Base-by-base conservation (phyloP, 37 sponge, comb jelly and placozoan species). In the Theonella swinhoei region DNA sequence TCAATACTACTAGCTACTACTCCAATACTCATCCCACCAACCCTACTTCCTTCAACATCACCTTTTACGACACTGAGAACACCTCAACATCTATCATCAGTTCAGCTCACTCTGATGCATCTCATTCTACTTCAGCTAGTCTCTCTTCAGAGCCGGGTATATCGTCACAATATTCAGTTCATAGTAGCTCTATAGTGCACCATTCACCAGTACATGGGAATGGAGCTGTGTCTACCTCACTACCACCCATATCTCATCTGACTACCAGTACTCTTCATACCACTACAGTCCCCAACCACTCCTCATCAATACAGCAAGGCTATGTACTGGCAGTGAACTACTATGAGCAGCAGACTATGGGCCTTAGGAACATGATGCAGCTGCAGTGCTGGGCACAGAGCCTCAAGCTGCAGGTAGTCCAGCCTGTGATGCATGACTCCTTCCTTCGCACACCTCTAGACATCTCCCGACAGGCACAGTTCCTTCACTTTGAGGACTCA, bases 371-470 rank as follows among this genome's bases (percentile, higher is more conserved):
- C 70, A 20, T 87, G 58, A 59, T 89, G n/a, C 66, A 47, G 64
- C 68, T 89, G 0, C 89, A 89, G 75, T 89, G 84, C 32, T 83
- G 83, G 84, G 89, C 89, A 8, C 39, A 31, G 3, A 39, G 35
- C 0, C 37, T 72, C 1, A 31, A 33, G 1, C 36, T 89, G 31
- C n/a, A 26, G 32, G 74, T 89, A 11, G 80, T 89, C 0, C 31
- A 83, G 22, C 89, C 89, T 23, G 24, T 59, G 7, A 60, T 74
- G 42, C 43, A 62, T 2, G 62, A 88, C 29, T 75, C 78, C 2
- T 67, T 32, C 60, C 59, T 81, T n/a, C 25, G 62, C 23, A 80
- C 88, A 28, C 88, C 88, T 0, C 60, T 75, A 0, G 60, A 54
- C 20, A 24, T 9, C 20, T 23, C 25, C 20, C 72, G 11, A 14